These are phyloP conservation scores for Pentalonia nigronervosa DNA, from an alignment of 1,140 invertebrate genomes.

Conservation along the genomic window DNA sequence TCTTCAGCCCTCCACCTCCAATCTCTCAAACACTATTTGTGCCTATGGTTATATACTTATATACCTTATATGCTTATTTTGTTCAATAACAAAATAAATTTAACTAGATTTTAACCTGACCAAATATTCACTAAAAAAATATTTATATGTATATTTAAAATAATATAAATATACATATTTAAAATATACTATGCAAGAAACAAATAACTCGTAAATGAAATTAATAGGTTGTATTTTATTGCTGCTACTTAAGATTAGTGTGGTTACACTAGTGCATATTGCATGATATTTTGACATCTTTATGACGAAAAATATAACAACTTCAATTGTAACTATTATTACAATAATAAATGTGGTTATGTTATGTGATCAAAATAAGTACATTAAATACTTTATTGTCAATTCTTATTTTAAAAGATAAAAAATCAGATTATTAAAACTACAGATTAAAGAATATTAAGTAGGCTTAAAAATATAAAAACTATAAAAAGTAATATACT, in stretches of 20 bases:
- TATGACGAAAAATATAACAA: not conserved
- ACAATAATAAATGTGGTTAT: not conserved
- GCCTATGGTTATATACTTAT: too few species aligned
- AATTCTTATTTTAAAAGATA: not conserved
- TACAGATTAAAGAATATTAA: not conserved
- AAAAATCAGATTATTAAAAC: not conserved
- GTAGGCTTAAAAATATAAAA: not conserved
- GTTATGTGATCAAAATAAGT: not conserved
- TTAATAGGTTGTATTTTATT: not conserved
- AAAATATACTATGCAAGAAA: not conserved
- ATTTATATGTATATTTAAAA: not conserved
- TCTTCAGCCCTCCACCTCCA: too few species aligned
- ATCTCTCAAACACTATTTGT: too few species aligned
- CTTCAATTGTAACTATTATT: not conserved
- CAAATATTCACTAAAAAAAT: not conserved
- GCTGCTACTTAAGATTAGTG: not conserved
- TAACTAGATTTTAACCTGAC: not conserved
- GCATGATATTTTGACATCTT: not conserved
- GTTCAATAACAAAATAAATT: not conserved
- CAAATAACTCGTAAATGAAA: not conserved
- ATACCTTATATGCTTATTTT: not conserved
- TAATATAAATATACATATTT: not conserved
- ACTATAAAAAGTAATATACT: not conserved
- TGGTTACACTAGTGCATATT: not conserved
- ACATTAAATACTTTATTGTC: not conserved